Evolutionary conservation across 1,140 invertebrate genomes (phyloP).

Genomic region (Meloidogyne exigua): DNA sequence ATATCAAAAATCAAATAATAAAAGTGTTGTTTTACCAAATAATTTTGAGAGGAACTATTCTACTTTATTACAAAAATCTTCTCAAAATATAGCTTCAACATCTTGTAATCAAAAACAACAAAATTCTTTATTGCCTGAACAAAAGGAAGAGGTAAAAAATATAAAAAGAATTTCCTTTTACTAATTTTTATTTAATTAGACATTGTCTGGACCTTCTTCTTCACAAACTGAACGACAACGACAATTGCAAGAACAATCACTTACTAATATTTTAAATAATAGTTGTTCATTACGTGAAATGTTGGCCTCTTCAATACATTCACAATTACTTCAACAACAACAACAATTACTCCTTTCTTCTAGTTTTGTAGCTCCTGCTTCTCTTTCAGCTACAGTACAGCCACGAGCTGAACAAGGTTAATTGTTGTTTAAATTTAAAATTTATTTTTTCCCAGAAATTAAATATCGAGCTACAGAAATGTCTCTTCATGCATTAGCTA

Average conservation of each 20-base stretch:
- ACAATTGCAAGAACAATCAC: neutral
- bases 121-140: neutral
- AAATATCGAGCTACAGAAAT: slow-evolving; percentile 47
- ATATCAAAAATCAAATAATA: slow-evolving; percentile 8
- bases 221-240: neutral
- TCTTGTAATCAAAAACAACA: neutral
- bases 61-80: neutral
- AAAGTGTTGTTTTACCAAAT: neutral
- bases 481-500: slow-evolving; percentile 45
- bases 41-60: neutral
- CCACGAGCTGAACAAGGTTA: slow-evolving; percentile 27
- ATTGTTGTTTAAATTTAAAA: slow-evolving; percentile 23
- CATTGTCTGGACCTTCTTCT: neutral
- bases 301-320: neutral
- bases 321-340: neutral
- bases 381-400: slow-evolving; percentile 25
- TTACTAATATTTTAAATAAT: slow-evolving; percentile 3
- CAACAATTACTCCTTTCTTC: slow-evolving; percentile 6
- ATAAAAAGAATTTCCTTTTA: neutral
- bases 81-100: neutral
- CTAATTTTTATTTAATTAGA: neutral
- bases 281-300: slow-evolving; percentile 1
- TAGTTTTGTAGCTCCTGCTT: slow-evolving; percentile 24
- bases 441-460: slow-evolving; percentile 30
- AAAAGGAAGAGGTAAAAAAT: neutral